Evolutionary conservation across 2,113 vertebrate genomes (phyloP).

Genomic region (Hystrix brachyura): DNA sequence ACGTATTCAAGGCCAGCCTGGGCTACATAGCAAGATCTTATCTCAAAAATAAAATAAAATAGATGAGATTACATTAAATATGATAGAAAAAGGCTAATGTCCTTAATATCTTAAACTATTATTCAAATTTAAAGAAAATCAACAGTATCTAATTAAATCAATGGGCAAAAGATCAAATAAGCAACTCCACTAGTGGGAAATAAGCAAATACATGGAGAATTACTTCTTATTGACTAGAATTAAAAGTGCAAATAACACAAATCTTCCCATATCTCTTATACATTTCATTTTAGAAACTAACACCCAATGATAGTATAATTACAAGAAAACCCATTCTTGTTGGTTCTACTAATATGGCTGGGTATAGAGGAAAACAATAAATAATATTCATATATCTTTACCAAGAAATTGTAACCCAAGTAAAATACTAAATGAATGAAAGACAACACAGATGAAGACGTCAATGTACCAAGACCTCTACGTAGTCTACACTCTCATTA

Average conservation of each 20-base stretch:
- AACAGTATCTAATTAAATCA: not conserved
- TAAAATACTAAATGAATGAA: slow-evolving; percentile 27
- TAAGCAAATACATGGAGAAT: not conserved
- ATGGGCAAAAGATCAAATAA: not conserved
- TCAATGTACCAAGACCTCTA: not conserved
- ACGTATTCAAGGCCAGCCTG: too few relatives aligned
- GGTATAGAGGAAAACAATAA: not conserved
- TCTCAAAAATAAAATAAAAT: not conserved
- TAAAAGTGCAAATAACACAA: not conserved
- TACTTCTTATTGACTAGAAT: not conserved
- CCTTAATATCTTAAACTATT: slow-evolving; percentile 26
- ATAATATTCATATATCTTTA: not conserved
- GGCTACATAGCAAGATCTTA: too few relatives aligned
- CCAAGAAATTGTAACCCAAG: not conserved
- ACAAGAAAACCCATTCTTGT: not conserved
- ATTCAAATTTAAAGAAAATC: slow-evolving; percentile 37
- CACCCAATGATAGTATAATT: not conserved
- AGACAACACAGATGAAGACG: not conserved
- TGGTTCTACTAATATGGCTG: not conserved
- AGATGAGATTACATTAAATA: not conserved
- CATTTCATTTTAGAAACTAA: not conserved
- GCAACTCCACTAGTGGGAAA: not conserved
- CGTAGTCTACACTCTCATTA: not conserved
- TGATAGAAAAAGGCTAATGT: not conserved
- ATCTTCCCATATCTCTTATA: not conserved